Evolutionary conservation across 2,888 invertebrate species (phyloP).

Genomic region (Cabera pusaria): DNA sequence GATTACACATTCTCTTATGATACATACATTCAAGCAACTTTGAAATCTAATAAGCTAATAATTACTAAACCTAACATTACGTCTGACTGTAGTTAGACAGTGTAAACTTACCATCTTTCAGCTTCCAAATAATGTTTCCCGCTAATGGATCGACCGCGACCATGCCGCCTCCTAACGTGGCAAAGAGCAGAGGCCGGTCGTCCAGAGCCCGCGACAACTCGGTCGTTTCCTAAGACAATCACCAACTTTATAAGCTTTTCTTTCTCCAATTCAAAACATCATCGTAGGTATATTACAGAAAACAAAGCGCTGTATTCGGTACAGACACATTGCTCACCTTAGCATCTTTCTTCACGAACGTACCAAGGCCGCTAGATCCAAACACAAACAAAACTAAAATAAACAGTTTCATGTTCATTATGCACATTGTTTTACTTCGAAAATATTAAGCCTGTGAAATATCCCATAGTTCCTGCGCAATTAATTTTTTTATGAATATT

Average conservation of each 20-base stretch:
- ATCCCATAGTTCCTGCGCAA: constrained; percentile 22
- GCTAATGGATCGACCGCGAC: constrained; percentile 94
- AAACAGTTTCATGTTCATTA: constrained; percentile 55
- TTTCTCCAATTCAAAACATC: too few species aligned
- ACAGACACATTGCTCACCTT: constrained; percentile 57
- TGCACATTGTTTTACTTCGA: constrained; percentile 18
- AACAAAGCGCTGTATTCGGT: constrained; percentile 45
- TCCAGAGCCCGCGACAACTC: constrained; percentile 87
- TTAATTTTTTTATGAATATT: too few species aligned
- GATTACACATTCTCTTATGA: too few species aligned
- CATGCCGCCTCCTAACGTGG: constrained; percentile 96
- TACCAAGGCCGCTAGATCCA: constrained; percentile 56
- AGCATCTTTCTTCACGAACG: constrained; percentile 57
- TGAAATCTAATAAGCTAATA: too few species aligned
- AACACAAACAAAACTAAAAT: constrained; percentile 56
- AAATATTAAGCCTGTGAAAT: constrained; percentile 28
- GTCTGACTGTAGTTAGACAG: too few species aligned
- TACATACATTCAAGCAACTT: too few species aligned
- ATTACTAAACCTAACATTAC: too few species aligned
- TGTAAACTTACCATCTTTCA: constrained; percentile 94
- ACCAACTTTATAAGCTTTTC: constrained; percentile 12
- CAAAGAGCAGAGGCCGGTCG: constrained; percentile 91
- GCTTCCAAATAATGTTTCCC: constrained; percentile 94
- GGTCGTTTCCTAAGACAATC: constrained; percentile 79
- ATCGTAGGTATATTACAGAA: too few species aligned